Evolutionary conservation across 2,113 vertebrate species (phyloP), one percentile per base, ranked within the genome.

Genomic region (Microcebus griseorufus): DNA sequence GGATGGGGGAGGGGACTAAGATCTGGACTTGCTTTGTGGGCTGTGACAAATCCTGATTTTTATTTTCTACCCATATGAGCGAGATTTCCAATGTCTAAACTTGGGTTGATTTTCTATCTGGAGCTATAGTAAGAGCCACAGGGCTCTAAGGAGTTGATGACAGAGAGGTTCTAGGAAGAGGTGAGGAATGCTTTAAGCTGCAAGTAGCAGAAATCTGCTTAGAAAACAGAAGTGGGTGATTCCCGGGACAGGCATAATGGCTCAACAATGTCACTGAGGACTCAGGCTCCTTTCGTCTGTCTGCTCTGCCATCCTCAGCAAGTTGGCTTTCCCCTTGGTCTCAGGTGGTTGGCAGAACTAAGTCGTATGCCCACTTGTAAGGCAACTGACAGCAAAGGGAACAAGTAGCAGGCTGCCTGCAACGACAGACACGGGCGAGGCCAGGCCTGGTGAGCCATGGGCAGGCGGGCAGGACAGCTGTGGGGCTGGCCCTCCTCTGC

Each of bases 401-500:
- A 51, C 29, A n/a, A 14, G 22, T 16, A 29, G 18, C 1, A 9
- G 58, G 45, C 20, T 11, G 25, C 60, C 27, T 17, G 14, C 64
- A n/a, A 8, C 9, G 76, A 81, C 58, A 22, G 48, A 6, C 17
- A 17, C 0, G 0, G 73, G 82, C 0, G 1, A 42, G 10, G 65
- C 23, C 1, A 10, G 42, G 39, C 37, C 55, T 16, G 7, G n/a
- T 1, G 37, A 73, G 89, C 32, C n/a, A 0, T 10, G 0, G 6
- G 48, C 39, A 1, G 3, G 0, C 39, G 0, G 3, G 0, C 45
- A 4, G 37, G 39, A 39, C 0, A 25, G 55, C 72, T 45, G 5
- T 0, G 11, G 12, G 55, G 34, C 78, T 79, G 37, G 45, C 42
- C 27, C 10, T 42, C 48, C 58, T 65, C 37, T 12, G 67, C 51